A percentile compares a stretch with the other conserved stretches of the same genome.
Evolutionary conservation across 2,113 vertebrate species (phyloP).

Genomic region (Vimba vimba): DNA sequence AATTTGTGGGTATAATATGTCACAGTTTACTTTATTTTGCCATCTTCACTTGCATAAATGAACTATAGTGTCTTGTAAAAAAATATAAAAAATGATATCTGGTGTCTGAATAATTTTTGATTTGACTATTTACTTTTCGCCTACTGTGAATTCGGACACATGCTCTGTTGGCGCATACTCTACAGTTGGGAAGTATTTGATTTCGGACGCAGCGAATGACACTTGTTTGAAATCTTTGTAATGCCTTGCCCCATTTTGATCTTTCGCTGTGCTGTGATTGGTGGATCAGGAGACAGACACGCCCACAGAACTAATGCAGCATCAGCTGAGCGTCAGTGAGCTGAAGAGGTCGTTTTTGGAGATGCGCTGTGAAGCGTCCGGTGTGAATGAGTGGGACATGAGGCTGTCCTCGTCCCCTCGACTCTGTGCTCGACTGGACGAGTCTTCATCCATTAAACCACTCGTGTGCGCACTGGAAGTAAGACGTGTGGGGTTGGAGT

Average conservation of each 20-base stretch:
- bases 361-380: conserved; percentile 75
- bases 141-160: no score
- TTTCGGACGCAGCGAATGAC: neutral
- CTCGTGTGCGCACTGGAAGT: neutral
- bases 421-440: neutral
- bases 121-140: no score
- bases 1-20: no score
- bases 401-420: conserved; percentile 84
- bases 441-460: neutral
- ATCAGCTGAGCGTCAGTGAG: conserved; percentile 92
- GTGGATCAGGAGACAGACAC: conserved; percentile 76
- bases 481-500: neutral
- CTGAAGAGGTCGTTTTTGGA: conserved; percentile 96
- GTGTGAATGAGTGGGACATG: conserved; percentile 90
- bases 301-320: conserved; percentile 86
- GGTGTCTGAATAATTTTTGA: no score
- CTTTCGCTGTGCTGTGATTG: conserved; percentile 58
- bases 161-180: no score
- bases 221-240: neutral
- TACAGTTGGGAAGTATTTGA: no score
- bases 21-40: no score
- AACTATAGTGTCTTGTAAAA: no score
- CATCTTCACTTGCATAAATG: no score
- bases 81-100: no score
- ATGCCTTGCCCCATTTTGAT: conserved; percentile 30